Base-by-base conservation (phyloP, 2,113 vertebrate species). In the Cynopterus brachyotis region DNA sequence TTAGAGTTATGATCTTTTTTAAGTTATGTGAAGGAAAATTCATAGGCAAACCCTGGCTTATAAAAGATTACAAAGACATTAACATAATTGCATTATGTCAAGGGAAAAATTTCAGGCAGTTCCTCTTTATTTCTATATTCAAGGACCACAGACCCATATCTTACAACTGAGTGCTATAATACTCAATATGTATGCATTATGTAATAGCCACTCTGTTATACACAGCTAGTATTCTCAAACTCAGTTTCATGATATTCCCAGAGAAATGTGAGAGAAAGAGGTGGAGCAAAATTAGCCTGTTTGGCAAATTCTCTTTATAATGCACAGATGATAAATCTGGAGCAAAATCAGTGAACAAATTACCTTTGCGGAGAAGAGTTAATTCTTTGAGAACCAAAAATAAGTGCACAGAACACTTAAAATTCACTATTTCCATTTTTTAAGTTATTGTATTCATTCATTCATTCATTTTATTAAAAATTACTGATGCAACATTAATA, bases 291-390 rank as follows among this genome's bases (percentile, higher is more conserved):
- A 73, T 75, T 45, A 60, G 3, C 5, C 79, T 72, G 20, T 13
- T 66, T 91, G 17, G 17, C 9, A 96, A 78, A 87, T 70, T 30
- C 9, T 66, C 10, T 1, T 42, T 7, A 3, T 32, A 55, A 69
- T 32, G 0, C 13, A 50, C 4, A 66, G 20, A 5, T 66, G 20
- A 87, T 79, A 45, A 90, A 37, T 69, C 20, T 37, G 17, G n/a
- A 84, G 4, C 57, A 6, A 28, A 22, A 42, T 5, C 5, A 79
- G 3, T 26, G 9, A 79, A 78, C 9, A 40, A 81, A 26, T 73
- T 2, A 37, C 5, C 12, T 57, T 26, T 19, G 20, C 2, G 0
- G 9, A 7, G 28, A 78, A 28, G 9, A 57, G 2, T 2, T 3
- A 7, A 16, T 32, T 60, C 12, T 70, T 42, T 69, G 59, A n/a